phyloP scores from a whole-genome alignment of 2,797 vertebrate genomes.

The Danio aesculapii region DNA sequence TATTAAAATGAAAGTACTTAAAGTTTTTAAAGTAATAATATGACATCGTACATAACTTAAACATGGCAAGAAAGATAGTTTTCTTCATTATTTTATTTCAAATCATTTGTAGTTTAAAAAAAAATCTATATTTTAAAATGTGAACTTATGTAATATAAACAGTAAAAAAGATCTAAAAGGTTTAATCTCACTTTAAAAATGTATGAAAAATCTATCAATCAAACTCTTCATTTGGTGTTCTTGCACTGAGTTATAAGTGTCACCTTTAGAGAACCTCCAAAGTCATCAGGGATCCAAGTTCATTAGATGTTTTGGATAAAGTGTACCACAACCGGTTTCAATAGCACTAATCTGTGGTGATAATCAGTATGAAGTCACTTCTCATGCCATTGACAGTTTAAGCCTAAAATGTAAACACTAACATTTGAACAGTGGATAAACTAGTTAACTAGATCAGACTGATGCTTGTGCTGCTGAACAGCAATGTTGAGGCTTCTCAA shows the following conservation, averaged over 20 bases:
- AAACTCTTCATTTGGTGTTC: too few species aligned
- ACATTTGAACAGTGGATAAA: constrained; percentile 28
- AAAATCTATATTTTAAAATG: too few species aligned
- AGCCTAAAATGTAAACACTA: constrained; percentile 3
- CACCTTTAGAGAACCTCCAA: neutral
- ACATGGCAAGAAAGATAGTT: too few species aligned
- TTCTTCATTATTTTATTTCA: too few species aligned
- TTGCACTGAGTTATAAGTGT: neutral
- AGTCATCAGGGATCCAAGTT: neutral
- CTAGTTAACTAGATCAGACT: constrained; percentile 22
- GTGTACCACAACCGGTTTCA: neutral
- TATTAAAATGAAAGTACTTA: too few species aligned
- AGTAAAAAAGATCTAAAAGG: too few species aligned
- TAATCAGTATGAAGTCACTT: constrained; percentile 18
- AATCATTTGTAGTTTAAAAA: too few species aligned
- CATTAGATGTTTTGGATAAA: neutral
- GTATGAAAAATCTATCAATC: too few species aligned
- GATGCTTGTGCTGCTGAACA: neutral
- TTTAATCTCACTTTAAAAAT: too few species aligned
- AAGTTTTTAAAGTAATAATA: too few species aligned
- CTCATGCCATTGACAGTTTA: constrained; percentile 19
- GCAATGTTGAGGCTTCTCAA: neutral
- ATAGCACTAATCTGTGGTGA: neutral
- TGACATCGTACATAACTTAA: too few species aligned
- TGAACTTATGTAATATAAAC: too few species aligned